A percentile compares a stretch with the other conserved stretches of the same genome.
phyloP scores from a whole-genome alignment of 2,113 vertebrate genomes.

The Benitochromis conjunctus region DNA sequence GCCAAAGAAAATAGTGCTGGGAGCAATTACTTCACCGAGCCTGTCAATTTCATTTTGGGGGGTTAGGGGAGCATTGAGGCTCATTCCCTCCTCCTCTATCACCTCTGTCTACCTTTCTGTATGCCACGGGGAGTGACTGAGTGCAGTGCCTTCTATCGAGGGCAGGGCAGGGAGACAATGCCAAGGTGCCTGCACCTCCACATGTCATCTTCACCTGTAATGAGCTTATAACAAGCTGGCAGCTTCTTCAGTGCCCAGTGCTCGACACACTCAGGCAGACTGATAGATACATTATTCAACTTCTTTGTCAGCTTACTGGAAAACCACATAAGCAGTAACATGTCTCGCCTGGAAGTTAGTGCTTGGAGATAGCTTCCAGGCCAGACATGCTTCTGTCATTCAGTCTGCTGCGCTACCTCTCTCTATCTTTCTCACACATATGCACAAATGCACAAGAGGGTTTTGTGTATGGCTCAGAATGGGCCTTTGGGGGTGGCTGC shows the following conservation, averaged over 20 bases:
- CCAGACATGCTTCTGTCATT: not conserved
- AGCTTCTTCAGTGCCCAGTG: constrained; percentile 43
- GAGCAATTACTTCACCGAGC: constrained; percentile 71
- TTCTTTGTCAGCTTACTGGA: constrained; percentile 61
- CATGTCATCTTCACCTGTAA: constrained; percentile 72
- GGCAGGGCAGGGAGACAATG: constrained; percentile 52
- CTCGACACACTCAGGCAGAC: constrained; percentile 39
- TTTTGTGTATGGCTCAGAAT: not conserved
- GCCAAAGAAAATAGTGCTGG: constrained; percentile 73
- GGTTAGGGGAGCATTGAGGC: constrained; percentile 52
- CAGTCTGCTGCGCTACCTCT: not conserved
- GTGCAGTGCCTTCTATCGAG: constrained; percentile 29
- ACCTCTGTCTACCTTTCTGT: constrained; percentile 31
- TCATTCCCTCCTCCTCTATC: constrained; percentile 42
- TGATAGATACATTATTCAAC: constrained; percentile 68
- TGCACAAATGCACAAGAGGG: not conserved
- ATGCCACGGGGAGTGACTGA: constrained; percentile 51
- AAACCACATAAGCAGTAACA: constrained; percentile 43
- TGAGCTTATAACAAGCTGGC: constrained; percentile 70
- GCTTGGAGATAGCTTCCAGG: constrained; percentile 5
- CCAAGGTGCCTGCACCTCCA: constrained; percentile 50
- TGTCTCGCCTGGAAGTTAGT: constrained; percentile 30
- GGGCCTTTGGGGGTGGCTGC: not conserved
- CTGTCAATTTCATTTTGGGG: constrained; percentile 72
- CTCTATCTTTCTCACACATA: not conserved